phyloP scores from a whole-genome alignment of 1,140 invertebrate genomes.

The Sycophaga agraensis region DNA sequence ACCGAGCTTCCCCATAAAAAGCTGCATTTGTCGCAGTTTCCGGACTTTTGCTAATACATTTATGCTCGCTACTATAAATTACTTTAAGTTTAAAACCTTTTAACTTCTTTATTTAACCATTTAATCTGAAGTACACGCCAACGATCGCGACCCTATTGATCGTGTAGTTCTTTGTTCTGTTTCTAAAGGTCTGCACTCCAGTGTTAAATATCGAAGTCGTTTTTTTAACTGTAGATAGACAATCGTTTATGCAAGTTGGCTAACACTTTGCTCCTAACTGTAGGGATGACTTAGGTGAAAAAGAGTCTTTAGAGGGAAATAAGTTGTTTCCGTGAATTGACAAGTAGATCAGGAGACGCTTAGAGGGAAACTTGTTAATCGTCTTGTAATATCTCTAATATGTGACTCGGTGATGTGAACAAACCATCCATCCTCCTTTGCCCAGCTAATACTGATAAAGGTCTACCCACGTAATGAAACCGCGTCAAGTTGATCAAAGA shows the following conservation, averaged over 20 bases:
- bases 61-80: constrained; percentile 21
- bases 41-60: constrained; percentile 27
- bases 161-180: constrained; percentile 11
- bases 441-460: no score
- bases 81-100: no score
- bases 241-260: no score
- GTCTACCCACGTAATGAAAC: no score
- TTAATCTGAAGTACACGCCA: constrained; percentile 31
- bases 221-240: no score
- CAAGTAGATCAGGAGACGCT: constrained; percentile 47
- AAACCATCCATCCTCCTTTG: no score
- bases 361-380: constrained; percentile 16
- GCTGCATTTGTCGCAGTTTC: constrained; percentile 26
- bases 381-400: no score
- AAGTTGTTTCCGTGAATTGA: constrained; percentile 48
- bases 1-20: constrained; percentile 30
- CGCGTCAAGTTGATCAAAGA: no score
- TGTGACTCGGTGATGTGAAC: no score
- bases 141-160: constrained; percentile 14
- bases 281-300: constrained; percentile 41
- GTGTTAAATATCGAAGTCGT: constrained; percentile 14
- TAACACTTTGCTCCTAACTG: no score
- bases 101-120: no score
- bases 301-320: constrained; percentile 52
- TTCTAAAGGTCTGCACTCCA: no score